Base-by-base conservation (phyloP, 1,140 invertebrate genomes). In the Danaus melanippus region DNA sequence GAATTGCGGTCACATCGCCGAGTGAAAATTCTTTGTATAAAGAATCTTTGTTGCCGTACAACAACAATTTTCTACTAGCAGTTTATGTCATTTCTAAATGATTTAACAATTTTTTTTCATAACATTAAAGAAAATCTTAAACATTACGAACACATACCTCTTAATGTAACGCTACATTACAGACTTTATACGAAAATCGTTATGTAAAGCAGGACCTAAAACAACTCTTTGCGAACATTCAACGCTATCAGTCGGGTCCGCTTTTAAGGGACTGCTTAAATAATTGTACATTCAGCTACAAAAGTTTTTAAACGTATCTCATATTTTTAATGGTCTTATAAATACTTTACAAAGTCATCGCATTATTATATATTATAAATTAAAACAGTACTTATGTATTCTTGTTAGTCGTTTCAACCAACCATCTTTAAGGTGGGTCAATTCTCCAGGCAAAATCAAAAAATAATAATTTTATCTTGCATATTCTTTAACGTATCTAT, bases 121-220 rank as follows among this genome's bases (percentile, higher is more conserved):
- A 55, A n/a, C 50, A 12, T 55, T 64, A 46, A 56, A 58, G 57
- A 39, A 58, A 52, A 49, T 70, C 58, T 62, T 61, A 66, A 66
- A 54, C 42, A 56, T 62, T 68, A 54, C 58, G 63, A 62, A 63
- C 64, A 69, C 56, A 67, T 62, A 68, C 71, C 69, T 69, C 74
- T 65, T 66, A 71, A 60, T 57, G 59, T 68, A 70, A 71, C 69
- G 66, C 62, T 68, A 69, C 72, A 78, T 73, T 73, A 61, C 21
- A 56, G 64, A 63, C 62, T 75, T 69, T 75, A 75, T 74, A 70
- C 64, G 63, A 58, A 63, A 58, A 69, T 74, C 73, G 74, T 82
- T 82, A 82, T 79, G 79, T 78, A 79, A 82, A 82, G 66, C 69
- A 69, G 69, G 71, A 61, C 71, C 76, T 78, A 75, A 76, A 82